A percentile compares a stretch with the other conserved stretches of the same genome.
phyloP scores from a whole-genome alignment of 1,140 invertebrate species.

The Choristoneura fumiferana region DNA sequence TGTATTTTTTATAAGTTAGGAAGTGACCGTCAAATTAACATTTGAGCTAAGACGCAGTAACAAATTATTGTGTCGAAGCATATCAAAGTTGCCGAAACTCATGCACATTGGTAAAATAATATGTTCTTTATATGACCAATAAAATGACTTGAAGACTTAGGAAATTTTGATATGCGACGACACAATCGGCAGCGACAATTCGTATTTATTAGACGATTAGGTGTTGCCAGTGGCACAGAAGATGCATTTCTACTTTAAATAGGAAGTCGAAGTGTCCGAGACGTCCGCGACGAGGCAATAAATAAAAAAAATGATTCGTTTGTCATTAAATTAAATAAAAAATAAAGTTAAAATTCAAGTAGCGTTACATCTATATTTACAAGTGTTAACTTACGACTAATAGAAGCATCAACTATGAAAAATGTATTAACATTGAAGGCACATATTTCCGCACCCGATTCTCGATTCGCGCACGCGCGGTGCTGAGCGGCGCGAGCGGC shows the following conservation, averaged over 20 bases:
- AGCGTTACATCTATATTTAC: slow-evolving; percentile 71
- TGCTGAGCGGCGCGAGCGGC: slow-evolving; percentile 31
- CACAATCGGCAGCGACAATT: slow-evolving; percentile 9
- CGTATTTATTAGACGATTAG: neutral
- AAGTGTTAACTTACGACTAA: slow-evolving; percentile 68
- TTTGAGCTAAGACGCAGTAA: too few species aligned
- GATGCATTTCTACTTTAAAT: neutral
- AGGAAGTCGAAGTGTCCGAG: slow-evolving; percentile 21
- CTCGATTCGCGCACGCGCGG: slow-evolving; percentile 52
- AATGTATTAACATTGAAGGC: slow-evolving; percentile 76
- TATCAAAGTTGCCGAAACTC: too few species aligned
- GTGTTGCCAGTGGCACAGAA: neutral
- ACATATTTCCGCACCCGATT: slow-evolving; percentile 76
- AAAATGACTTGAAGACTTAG: too few species aligned
- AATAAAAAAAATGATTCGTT: slow-evolving; percentile 53
- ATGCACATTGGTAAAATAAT: too few species aligned
- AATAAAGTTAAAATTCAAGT: slow-evolving; percentile 69
- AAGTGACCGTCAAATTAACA: too few species aligned
- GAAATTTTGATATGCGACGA: too few species aligned
- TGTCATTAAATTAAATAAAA: slow-evolving; percentile 70
- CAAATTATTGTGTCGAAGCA: too few species aligned
- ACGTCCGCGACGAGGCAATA: slow-evolving; percentile 49
- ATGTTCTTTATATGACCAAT: too few species aligned
- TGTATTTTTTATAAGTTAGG: too few species aligned
- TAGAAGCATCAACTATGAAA: slow-evolving; percentile 78